phyloP scores from a whole-genome alignment of 2,113 vertebrate genomes.

The Calyptommatus sinebrachiatus region DNA sequence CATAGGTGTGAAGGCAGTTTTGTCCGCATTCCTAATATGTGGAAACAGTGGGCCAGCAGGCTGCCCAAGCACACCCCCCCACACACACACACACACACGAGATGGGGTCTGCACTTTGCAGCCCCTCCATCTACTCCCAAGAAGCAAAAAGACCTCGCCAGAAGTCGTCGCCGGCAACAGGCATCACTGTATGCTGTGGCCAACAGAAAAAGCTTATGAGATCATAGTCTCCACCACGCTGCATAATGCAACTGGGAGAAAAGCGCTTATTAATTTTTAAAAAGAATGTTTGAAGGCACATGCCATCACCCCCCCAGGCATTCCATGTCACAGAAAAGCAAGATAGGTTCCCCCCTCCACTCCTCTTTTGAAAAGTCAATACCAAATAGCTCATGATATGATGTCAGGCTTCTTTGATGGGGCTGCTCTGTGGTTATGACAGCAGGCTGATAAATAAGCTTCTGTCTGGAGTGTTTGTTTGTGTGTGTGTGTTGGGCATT shows the following conservation, averaged over 20 bases:
- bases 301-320: background rate
- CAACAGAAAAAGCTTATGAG: constrained; percentile 60
- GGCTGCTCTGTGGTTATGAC: background rate
- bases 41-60: background rate
- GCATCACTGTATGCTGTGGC: constrained; percentile 35
- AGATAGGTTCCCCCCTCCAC: background rate
- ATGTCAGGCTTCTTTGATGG: background rate
- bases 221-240: constrained; percentile 60
- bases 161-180: constrained; percentile 63
- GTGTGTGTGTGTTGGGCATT: no score
- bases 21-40: no score
- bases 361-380: background rate
- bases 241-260: constrained; percentile 49
- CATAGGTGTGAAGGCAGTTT: no score
- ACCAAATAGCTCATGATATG: background rate
- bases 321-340: background rate
- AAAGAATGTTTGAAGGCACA: constrained; percentile 9
- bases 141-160: constrained; percentile 56
- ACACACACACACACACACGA: constrained; percentile 47
- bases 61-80: constrained; percentile 17
- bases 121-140: constrained; percentile 47
- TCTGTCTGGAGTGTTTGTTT: no score
- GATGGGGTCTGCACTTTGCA: constrained; percentile 46
- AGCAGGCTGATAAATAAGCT: background rate
- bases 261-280: constrained; percentile 55